Percentiles rank a stretch among this genome's conserved stretches.
phyloP scores from a whole-genome alignment of 2,797 vertebrate species.

The Pogoniulus pusillus region DNA sequence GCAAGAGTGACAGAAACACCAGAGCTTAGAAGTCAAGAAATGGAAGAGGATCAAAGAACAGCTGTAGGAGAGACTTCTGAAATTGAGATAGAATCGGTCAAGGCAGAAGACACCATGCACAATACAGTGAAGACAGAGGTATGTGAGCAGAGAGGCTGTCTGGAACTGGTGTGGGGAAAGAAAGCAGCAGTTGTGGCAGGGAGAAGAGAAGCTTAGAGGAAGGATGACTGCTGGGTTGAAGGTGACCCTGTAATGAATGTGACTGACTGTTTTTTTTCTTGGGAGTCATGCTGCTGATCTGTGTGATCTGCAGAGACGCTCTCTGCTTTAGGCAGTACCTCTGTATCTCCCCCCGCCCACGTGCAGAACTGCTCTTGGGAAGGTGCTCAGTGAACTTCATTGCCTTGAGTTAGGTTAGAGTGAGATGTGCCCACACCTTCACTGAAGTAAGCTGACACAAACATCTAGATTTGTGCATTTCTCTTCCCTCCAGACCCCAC shows the following conservation, averaged over 20 bases:
- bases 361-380: constrained; percentile 37
- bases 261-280: constrained; percentile 30
- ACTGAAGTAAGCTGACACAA: constrained; percentile 60
- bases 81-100: constrained; percentile 66
- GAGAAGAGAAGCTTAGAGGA: constrained; percentile 50
- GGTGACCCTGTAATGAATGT: constrained; percentile 16
- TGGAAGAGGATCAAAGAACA: constrained; percentile 72
- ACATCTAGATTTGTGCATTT: constrained; percentile 66
- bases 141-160: constrained; percentile 45
- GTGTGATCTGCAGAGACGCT: constrained; percentile 29
- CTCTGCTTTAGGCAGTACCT: constrained; percentile 3
- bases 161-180: constrained; percentile 33
- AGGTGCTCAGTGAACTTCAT: constrained; percentile 34
- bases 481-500: constrained; percentile 76
- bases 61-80: constrained; percentile 70
- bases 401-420: constrained; percentile 49
- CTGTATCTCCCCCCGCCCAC: not conserved
- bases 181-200: constrained; percentile 40
- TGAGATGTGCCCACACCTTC: constrained; percentile 60
- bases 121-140: constrained; percentile 79
- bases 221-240: constrained; percentile 43
- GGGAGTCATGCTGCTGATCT: constrained; percentile 38
- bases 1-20: constrained; percentile 69
- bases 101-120: constrained; percentile 71
- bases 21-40: constrained; percentile 74